Percentiles rank a stretch among this genome's conserved stretches.
Evolutionary conservation across 2,797 vertebrate genomes (phyloP).

Genomic region (Molossus molossus): DNA sequence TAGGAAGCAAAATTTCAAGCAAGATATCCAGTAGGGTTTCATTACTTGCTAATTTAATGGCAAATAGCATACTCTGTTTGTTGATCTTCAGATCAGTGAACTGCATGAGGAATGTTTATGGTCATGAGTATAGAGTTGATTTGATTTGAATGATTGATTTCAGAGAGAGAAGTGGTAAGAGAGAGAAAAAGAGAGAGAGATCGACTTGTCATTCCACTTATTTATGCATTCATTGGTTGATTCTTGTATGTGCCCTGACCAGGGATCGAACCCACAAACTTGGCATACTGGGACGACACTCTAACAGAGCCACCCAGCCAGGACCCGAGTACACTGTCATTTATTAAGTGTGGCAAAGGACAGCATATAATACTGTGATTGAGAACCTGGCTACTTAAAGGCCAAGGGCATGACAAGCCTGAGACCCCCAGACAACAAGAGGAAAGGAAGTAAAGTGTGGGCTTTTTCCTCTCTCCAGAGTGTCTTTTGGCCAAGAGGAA

Average conservation of each 20-base stretch:
- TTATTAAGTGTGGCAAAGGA: background rate
- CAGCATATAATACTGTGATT: background rate
- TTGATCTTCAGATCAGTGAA: background rate
- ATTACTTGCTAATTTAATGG: constrained; percentile 28
- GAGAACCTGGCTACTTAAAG: background rate
- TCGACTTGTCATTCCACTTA: background rate
- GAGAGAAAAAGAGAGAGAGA: background rate
- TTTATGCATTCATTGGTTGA: background rate
- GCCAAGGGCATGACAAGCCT: background rate
- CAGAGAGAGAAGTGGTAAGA: background rate
- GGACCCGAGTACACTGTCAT: background rate
- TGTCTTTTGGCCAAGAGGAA: constrained; percentile 27
- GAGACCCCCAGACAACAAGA: background rate
- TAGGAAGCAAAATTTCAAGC: constrained; percentile 61
- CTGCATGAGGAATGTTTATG: background rate
- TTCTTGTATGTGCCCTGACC: background rate
- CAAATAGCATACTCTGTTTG: constrained; percentile 51
- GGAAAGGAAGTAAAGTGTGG: background rate
- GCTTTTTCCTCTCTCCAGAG: background rate
- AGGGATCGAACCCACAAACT: background rate
- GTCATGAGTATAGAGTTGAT: background rate
- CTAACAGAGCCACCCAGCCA: background rate
- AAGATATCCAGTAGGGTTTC: constrained; percentile 30
- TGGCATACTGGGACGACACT: background rate
- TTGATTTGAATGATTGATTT: background rate